phyloP scores from a whole-genome alignment of 92 coral and sea anemone genomes.

The Epizoanthus ramosus region DNA sequence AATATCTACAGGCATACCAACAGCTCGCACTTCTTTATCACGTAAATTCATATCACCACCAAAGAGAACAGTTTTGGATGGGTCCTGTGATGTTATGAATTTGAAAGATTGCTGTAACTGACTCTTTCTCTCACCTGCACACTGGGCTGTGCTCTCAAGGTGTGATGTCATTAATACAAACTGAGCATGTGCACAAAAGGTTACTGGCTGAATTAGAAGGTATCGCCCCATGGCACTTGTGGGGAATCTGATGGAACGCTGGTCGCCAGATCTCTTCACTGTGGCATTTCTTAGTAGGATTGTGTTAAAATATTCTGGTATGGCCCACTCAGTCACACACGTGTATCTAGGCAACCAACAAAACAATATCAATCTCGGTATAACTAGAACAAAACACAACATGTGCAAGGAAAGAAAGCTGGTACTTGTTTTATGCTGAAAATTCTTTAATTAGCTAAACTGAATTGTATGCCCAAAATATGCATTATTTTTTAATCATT shows the following conservation, averaged over 20 bases:
- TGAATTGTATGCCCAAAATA: no score
- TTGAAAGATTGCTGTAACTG: constrained; percentile 69
- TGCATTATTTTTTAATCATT: no score
- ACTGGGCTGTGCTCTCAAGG: constrained; percentile 76
- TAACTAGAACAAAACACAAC: background rate
- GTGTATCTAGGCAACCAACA: constrained; percentile 35
- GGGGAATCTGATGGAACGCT: constrained; percentile 48
- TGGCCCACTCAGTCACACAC: constrained; percentile 33
- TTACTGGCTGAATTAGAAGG: constrained; percentile 76
- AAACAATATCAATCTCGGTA: background rate
- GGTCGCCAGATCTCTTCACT: constrained; percentile 54
- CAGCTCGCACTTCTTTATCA: constrained; percentile 71
- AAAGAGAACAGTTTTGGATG: constrained; percentile 66
- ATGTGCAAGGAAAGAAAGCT: no score
- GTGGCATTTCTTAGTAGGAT: constrained; percentile 70
- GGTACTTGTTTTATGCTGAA: no score
- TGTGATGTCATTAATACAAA: constrained; percentile 89
- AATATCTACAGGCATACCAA: constrained; percentile 74
- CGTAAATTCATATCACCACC: constrained; percentile 94
- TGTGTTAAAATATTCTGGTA: constrained; percentile 72
- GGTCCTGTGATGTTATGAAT: constrained; percentile 57
- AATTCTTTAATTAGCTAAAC: no score
- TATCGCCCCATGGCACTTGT: constrained; percentile 88
- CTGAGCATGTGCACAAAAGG: constrained; percentile 49
- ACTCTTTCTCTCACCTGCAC: constrained; percentile 68